Conservation (phyloP, 1,140 invertebrate species). For the Cotesia chilonis region DNA sequence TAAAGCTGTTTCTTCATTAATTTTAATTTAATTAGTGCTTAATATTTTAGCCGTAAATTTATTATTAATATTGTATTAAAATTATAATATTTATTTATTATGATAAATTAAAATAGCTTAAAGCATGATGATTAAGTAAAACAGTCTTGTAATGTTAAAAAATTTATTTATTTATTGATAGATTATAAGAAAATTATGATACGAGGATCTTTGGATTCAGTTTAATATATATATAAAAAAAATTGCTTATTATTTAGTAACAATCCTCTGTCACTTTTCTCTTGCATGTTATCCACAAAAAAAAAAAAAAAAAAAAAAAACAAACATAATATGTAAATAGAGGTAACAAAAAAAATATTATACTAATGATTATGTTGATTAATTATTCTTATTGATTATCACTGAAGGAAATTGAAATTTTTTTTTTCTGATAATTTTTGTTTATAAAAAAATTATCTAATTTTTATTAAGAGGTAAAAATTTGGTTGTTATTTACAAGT, state of each 20-base stretch:
- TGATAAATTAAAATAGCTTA: conserved; percentile 12
- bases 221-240: conserved; percentile 28
- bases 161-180: conserved; percentile 35
- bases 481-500: too few species aligned
- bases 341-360: neutral
- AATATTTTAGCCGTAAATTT: conserved; percentile 14
- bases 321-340: too few species aligned
- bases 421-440: too few species aligned
- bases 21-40: conserved; percentile 15
- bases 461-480: too few species aligned
- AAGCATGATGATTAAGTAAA: conserved; percentile 36
- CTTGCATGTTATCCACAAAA: too few species aligned
- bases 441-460: too few species aligned
- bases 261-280: conserved; percentile 24
- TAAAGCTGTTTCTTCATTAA: conserved; percentile 9
- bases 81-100: conserved; percentile 26
- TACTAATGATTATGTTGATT: too few species aligned
- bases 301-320: too few species aligned
- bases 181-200: conserved; percentile 31
- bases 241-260: conserved; percentile 29
- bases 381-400: conserved; percentile 10
- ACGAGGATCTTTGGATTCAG: conserved; percentile 34
- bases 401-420: too few species aligned
- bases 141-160: conserved; percentile 39
- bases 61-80: neutral